Evolutionary conservation across 2,113 vertebrate species (phyloP).

Genomic region (Candoia aspera): DNA sequence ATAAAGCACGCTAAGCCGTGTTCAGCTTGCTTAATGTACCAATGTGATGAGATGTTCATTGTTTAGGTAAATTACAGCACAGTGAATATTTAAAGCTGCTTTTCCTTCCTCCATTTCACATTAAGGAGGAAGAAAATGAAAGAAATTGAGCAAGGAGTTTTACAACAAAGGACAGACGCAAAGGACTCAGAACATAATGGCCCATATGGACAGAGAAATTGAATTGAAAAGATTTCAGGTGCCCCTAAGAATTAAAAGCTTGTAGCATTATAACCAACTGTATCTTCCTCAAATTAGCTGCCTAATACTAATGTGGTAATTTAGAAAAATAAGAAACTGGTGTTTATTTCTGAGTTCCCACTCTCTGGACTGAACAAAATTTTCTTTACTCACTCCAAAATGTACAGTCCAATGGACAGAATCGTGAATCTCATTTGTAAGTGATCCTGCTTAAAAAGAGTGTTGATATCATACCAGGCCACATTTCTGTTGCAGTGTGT

Average conservation of each 20-base stretch:
- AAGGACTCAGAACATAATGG: conserved; percentile 40
- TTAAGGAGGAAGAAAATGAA: background rate
- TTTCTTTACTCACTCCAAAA: background rate
- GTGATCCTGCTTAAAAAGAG: background rate
- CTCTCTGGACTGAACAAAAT: too few relatives aligned
- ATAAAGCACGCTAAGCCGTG: conserved; percentile 42
- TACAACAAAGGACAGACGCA: conserved; percentile 36
- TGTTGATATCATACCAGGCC: background rate
- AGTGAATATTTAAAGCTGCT: conserved; percentile 59
- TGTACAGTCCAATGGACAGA: too few relatives aligned
- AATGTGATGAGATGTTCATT: conserved; percentile 8
- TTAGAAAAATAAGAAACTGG: background rate
- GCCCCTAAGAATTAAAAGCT: conserved; percentile 48
- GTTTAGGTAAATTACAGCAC: conserved; percentile 58
- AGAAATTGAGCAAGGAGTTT: background rate
- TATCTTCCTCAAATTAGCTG: conserved; percentile 15
- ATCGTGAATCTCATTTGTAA: background rate
- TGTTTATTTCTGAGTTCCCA: conserved; percentile 27
- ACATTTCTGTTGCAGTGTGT: background rate
- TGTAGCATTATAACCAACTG: conserved; percentile 41
- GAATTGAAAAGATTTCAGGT: conserved; percentile 40
- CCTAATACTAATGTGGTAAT: conserved; percentile 6
- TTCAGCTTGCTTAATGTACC: conserved; percentile 13
- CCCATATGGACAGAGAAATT: conserved; percentile 44
- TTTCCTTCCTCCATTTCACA: background rate